Evolutionary conservation across 2,113 vertebrate species (phyloP).

Genomic region (Sinocyclocheilus anophthalmus): DNA sequence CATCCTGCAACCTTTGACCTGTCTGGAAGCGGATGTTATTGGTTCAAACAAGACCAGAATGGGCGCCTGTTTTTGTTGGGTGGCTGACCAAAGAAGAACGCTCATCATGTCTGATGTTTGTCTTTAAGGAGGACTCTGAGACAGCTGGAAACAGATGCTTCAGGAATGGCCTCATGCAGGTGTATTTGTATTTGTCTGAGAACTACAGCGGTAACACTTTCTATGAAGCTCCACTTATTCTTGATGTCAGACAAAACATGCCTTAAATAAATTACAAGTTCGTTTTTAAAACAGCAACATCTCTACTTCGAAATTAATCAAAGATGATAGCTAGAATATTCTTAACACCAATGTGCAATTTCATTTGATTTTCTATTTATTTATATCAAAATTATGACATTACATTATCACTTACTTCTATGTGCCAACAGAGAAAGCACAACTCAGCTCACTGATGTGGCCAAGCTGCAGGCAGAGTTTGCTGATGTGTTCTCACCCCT

Average conservation of each 20-base stretch:
- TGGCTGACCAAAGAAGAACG: not conserved
- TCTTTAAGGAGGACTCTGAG: constrained; percentile 20
- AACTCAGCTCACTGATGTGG: too few species aligned
- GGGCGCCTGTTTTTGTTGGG: constrained; percentile 44
- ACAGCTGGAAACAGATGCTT: constrained; percentile 19
- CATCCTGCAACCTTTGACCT: constrained; percentile 51
- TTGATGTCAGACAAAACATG: not conserved
- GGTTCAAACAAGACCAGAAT: constrained; percentile 53
- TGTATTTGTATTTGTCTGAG: not conserved
- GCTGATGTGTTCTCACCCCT: too few species aligned
- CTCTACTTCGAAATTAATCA: not conserved
- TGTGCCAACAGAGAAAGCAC: not conserved
- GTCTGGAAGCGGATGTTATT: constrained; percentile 56
- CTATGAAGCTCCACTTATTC: not conserved
- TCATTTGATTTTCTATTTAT: too few species aligned
- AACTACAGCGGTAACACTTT: too few species aligned
- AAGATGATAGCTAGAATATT: not conserved
- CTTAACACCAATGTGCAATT: not conserved
- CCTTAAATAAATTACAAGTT: not conserved
- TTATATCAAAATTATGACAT: too few species aligned
- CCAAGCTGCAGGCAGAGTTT: too few species aligned
- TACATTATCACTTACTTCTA: not conserved
- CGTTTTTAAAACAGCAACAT: not conserved
- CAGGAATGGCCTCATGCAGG: constrained; percentile 13
- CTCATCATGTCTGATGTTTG: constrained; percentile 35